These are phyloP conservation scores for Microtus richardsoni DNA, from an alignment of 2,113 vertebrate species.

Conservation along the genomic window DNA sequence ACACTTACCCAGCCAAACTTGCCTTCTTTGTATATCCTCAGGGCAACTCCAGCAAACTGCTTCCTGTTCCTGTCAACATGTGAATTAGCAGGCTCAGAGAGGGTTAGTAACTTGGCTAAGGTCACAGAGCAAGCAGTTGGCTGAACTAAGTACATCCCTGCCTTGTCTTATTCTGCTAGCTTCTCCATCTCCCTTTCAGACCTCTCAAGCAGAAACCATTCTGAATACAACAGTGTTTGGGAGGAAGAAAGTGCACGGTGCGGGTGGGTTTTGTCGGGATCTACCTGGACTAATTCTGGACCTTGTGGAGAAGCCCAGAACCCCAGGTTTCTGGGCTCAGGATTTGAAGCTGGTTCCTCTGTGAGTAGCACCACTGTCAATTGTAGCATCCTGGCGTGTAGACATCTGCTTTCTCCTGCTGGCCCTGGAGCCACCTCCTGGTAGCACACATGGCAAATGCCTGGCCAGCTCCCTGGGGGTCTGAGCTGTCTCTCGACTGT, in stretches of 20 bases:
- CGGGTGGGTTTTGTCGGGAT: rapidly evolving
- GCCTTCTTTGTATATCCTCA: rapidly evolving
- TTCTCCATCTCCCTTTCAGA: rapidly evolving
- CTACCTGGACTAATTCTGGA: background rate
- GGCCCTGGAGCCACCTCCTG: background rate
- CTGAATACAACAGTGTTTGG: rapidly evolving
- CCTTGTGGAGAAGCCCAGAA: background rate
- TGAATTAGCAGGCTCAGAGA: background rate
- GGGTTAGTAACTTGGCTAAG: background rate
- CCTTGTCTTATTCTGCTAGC: rapidly evolving
- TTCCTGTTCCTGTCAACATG: background rate
- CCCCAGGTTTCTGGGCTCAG: no score
- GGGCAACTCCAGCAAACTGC: rapidly evolving
- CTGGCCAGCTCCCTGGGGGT: background rate
- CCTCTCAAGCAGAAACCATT: background rate
- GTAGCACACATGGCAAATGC: background rate
- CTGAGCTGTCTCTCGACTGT: background rate
- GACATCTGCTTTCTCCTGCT: background rate
- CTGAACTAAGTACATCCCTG: background rate
- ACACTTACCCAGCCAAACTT: no score
- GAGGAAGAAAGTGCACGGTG: background rate
- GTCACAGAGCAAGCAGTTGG: background rate
- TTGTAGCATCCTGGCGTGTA: rapidly evolving
- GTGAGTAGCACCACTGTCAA: rapidly evolving
- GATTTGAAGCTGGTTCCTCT: background rate